Conservation (phyloP, 2,113 vertebrate species). For the Anser cygnoides region DNA sequence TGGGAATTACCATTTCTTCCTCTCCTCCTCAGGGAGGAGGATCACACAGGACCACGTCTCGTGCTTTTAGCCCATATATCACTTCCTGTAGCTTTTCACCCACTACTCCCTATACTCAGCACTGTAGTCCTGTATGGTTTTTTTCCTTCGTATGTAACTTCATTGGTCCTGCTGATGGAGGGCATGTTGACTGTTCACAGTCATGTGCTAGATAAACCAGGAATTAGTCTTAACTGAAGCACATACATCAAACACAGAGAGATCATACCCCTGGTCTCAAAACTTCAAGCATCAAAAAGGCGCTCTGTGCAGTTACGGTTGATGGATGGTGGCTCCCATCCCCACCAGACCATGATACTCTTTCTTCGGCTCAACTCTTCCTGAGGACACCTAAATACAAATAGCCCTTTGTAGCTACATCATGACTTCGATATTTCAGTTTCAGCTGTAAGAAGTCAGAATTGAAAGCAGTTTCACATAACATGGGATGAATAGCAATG, state of each 20-base stretch:
- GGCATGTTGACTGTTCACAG: neutral
- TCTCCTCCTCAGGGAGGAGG: neutral
- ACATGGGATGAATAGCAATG: neutral
- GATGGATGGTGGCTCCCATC: neutral
- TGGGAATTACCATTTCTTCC: neutral
- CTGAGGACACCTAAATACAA: neutral
- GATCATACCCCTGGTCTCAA: neutral
- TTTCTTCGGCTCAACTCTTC: neutral
- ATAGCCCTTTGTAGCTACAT: neutral
- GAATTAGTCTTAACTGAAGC: neutral
- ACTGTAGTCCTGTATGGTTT: neutral
- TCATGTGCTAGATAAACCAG: neutral
- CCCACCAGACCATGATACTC: fast-evolving
- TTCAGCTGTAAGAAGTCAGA: neutral
- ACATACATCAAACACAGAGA: neutral
- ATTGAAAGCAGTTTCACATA: neutral
- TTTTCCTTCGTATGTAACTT: neutral
- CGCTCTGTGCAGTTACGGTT: neutral
- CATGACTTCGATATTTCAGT: neutral
- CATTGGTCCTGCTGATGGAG: neutral
- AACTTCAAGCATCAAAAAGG: no score
- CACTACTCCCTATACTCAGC: neutral
- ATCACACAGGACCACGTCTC: neutral
- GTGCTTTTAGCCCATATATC: neutral
- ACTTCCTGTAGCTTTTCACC: neutral